Base-by-base conservation (phyloP, 2,797 vertebrate genomes). In the Lagocephalus sceleratus region DNA sequence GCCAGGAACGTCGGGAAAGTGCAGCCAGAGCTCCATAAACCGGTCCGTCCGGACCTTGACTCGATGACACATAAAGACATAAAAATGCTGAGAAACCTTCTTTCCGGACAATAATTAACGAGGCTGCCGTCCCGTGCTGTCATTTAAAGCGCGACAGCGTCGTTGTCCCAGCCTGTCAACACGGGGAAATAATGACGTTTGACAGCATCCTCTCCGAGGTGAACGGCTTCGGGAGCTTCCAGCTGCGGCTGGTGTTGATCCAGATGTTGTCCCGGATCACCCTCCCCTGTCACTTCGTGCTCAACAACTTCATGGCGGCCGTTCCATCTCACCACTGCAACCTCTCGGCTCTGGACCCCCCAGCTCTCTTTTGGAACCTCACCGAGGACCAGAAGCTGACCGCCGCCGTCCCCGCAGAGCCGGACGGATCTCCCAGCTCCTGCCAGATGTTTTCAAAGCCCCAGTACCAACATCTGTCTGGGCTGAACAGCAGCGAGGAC, bases 171-270 rank as follows among this genome's bases (percentile, higher is more conserved):
- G 16, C 20, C 20, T 11, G 10, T n/a, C 25, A 42, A 26, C 4
- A 6, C 46, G 50, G 54, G 54, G 76, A 60, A 21, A 98, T 96
- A 20, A 98, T 97, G 94, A 90, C 89, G 60, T 96, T 97, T 49
- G 94, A 98, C 72, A 90, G 89, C 47, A 69, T 97, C 43, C 84
- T 98, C 43, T 76, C 85, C 19, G 90, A 95, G 68, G 91, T 76
- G 0, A 90, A 92, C 0, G 93, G 94, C 69, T 96, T 95, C 70
- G 94, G 94, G 47, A 90, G 75, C 63, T 98, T 96, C 78, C 95
- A 97, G 63, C 75, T 94, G 8, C 48, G 68, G 22, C 80, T 92
- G 3, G 2, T 94, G 50, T 20, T 83, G 2, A 81, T 94, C 17
- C 84, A 94, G 73, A 75, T 90, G 11, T 17, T 94, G 3, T 85